These are phyloP conservation scores for Aplodontia rufa DNA, from an alignment of 2,113 vertebrate genomes.

Conservation along the genomic window DNA sequence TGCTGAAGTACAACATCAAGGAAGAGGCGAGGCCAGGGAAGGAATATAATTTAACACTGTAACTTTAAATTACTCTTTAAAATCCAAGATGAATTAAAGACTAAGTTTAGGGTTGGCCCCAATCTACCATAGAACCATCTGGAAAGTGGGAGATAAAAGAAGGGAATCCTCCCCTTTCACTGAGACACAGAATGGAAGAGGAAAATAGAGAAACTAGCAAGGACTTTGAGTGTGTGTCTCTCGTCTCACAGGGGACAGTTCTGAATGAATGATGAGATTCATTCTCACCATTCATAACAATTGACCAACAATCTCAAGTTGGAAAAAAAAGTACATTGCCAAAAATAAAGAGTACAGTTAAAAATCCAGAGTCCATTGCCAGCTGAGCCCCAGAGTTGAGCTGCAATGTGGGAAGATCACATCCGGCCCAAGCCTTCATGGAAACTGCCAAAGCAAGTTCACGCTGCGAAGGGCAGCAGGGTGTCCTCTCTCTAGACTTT, in stretches of 20 bases:
- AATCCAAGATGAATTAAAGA: not conserved
- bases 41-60: not conserved
- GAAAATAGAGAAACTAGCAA: not conserved
- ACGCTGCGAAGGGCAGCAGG: not conserved
- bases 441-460: not conserved
- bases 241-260: not conserved
- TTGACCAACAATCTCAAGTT: not conserved
- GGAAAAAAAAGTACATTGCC: constrained; percentile 33
- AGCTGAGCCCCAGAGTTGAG: constrained; percentile 60
- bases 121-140: not conserved
- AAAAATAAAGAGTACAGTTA: constrained; percentile 75
- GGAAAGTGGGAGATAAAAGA: not conserved
- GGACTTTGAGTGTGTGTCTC: not conserved
- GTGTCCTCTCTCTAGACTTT: not conserved
- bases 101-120: not conserved
- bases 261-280: not conserved
- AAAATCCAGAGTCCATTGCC: constrained; percentile 65
- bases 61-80: not conserved
- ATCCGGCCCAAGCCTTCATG: not conserved
- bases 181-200: not conserved
- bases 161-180: not conserved
- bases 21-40: not conserved
- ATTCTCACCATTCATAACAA: not conserved
- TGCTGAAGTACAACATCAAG: not conserved
- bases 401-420: not conserved